A percentile compares a stretch with the other conserved stretches of the same genome.
Conservation (phyloP, 2,113 vertebrate species). For the Takifugu bimaculatus region DNA sequence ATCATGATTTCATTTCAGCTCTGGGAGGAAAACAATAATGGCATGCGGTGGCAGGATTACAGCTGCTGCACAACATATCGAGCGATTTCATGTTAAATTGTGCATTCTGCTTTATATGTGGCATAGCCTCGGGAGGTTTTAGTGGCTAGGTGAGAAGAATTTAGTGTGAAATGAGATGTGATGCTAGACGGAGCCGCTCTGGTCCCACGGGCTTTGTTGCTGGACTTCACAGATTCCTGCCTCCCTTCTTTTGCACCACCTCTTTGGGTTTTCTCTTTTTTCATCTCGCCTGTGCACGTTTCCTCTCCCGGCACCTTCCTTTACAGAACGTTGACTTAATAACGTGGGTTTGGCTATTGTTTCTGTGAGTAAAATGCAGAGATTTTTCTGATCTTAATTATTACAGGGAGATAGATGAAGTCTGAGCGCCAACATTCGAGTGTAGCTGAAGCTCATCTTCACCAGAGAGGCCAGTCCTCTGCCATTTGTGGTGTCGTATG, state of each 20-base stretch:
- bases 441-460: constrained; percentile 47
- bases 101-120: constrained; percentile 19
- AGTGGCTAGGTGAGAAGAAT: constrained; percentile 42
- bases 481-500: constrained; percentile 14
- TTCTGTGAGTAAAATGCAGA: constrained; percentile 35
- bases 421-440: constrained; percentile 36
- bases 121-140: constrained; percentile 28
- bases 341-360: constrained; percentile 29
- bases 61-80: background rate
- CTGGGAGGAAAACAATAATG: no score
- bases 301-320: constrained; percentile 6
- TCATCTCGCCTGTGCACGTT: constrained; percentile 1
- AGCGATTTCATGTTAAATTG: background rate
- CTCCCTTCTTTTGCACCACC: constrained; percentile 8
- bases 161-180: constrained; percentile 54
- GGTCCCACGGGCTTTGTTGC: constrained; percentile 46
- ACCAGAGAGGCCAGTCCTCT: constrained; percentile 38
- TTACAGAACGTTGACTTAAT: constrained; percentile 17
- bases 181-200: constrained; percentile 48
- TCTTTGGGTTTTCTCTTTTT: constrained; percentile 2
- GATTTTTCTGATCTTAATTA: constrained; percentile 57
- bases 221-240: constrained; percentile 35
- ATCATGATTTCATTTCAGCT: no score
- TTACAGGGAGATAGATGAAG: constrained; percentile 50
- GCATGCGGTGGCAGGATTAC: no score